Base-by-base conservation (phyloP, 2,113 vertebrate species). In the Lycaon pictus region DNA sequence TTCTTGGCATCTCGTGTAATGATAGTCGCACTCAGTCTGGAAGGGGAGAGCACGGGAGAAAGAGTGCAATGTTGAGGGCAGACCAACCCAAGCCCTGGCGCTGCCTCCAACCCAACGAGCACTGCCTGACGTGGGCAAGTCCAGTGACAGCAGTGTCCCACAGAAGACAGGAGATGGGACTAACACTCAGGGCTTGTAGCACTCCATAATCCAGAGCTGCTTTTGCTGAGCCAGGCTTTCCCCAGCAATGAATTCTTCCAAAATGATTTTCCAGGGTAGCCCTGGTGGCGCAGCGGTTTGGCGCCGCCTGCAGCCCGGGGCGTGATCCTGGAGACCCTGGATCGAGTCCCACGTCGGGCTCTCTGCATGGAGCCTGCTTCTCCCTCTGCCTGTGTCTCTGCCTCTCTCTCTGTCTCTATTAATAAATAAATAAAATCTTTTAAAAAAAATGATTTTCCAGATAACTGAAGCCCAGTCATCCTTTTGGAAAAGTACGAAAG, bases 161-260 rank as follows among this genome's bases (percentile, higher is more conserved):
- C 0, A 0, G 56, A 72, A 35, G 76, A 72, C 48, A 1, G 1
- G 67, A 25, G 63, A 13, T 19, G 10, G 56, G 11, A 12, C 4
- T 23, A 11, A 12, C 37, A 0, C 62, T 37, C 3, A 2, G 81
- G 53, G 69, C 69, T 48, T 4, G 12, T 3, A 19, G 48, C 23
- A 1, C 67, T 12, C 22, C 0, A 3, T 58, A 10, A n/a, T 29
- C 60, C n/a, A 23, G 37, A 65, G 51, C 58, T 76, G 23, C 77
- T 88, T 48, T 51, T 51, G 37, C 76, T 58, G 35, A 25, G 29
- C 67, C 11, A 2, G 5, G 3, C 25, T 69, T 88, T 71, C 83
- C 56, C 74, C 71, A 16, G 17, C 19, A 79, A 19, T 58, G 15
- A 43, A 22, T 43, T 48, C 37, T 53, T 80, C n/a, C 22, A 63